Evolutionary conservation across 1,140 invertebrate genomes (phyloP), one percentile per base, ranked within the genome.

Genomic region (Macrostomum lignano): DNA sequence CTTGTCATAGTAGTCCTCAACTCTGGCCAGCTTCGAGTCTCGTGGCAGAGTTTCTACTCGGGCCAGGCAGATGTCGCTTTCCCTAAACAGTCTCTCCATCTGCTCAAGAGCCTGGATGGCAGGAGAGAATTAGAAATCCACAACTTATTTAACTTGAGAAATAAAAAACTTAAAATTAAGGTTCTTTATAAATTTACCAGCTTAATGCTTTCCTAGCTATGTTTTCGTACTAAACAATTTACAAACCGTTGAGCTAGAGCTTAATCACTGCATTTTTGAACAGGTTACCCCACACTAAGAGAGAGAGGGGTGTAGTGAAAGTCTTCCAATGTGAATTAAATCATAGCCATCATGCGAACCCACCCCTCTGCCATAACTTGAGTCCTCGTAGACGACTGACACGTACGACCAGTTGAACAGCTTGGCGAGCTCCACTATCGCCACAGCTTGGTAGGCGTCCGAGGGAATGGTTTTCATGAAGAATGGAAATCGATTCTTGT

Each of bases 21-120:
- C 73, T 35, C 70, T 67, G 11, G 75, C 77, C 0, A 79, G 74
- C 13, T 76, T 77, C 4, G 76, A 82, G 57, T 84, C 77, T 51
- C 82, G 82, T 17, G 76, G 74, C 24, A 84, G 61, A 44, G 75
- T 78, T 51, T 81, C 75, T 51, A 79, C 79, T n/a, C 77, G 67
- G 9, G 77, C 77, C 41, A 84, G 79, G 56, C 77, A 84, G 51
- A 82, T 76, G 42, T 71, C 67, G 48, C 73, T 62, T 35, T 68
- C 64, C 1, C 67, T 66, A 11, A 84, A 51, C 2, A 76, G 55
- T 25, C 72, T 70, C 54, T 82, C 75, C 33, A 84, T 57, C 45
- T 78, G 74, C 51, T 79, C 74, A 46, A 77, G 81, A 14, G 77
- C 76, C 76, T 82, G 60, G 2, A 60, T 61, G 26, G 43, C 9